phyloP scores from a whole-genome alignment of 2,888 invertebrate species.

The Diaprepes abbreviatus region DNA sequence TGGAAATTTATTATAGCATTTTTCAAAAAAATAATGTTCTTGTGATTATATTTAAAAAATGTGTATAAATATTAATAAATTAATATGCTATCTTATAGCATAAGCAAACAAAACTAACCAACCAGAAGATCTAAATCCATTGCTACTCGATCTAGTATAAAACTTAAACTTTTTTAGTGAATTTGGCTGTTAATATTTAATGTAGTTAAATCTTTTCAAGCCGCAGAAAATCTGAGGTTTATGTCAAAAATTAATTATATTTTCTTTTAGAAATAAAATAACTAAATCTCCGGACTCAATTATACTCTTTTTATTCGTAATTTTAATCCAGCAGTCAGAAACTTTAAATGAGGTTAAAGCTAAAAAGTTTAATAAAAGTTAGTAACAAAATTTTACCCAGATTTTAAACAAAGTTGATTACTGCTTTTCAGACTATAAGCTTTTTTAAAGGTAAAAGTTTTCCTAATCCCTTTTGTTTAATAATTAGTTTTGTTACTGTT shows the following conservation, averaged over 20 bases:
- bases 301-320: conserved; percentile 11
- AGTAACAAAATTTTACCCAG: conserved; percentile 12
- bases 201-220: background rate
- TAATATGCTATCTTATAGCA: no score
- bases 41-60: no score
- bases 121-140: no score
- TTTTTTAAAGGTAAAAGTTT: conserved; percentile 3
- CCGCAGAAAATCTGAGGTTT: background rate
- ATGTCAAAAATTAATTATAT: conserved; percentile 6
- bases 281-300: conserved; percentile 14
- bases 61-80: no score
- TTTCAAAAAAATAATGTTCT: no score
- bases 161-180: no score
- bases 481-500: conserved; percentile 12
- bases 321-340: conserved; percentile 12
- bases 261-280: background rate
- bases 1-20: no score
- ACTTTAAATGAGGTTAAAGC: conserved; percentile 14
- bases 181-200: background rate
- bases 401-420: conserved; percentile 13
- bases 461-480: background rate
- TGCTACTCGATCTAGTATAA: no score
- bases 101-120: no score
- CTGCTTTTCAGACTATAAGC: background rate
- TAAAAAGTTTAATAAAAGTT: conserved; percentile 10